phyloP scores from a whole-genome alignment of 2,113 vertebrate genomes.

The Turdus rufiventris region DNA sequence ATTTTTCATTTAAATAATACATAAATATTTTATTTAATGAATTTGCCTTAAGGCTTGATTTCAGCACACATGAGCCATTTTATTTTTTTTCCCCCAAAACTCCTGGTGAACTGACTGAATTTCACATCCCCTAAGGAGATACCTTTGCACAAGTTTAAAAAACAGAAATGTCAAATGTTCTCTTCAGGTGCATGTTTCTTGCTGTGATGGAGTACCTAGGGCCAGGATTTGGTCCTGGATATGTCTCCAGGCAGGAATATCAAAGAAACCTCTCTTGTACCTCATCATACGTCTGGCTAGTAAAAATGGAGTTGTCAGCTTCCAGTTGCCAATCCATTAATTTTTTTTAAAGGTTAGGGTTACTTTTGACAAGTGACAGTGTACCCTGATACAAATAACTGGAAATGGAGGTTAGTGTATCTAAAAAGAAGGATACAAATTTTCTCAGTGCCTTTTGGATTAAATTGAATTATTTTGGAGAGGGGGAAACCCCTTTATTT shows the following conservation, averaged over 20 bases:
- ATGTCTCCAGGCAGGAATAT: slow-evolving; percentile 21
- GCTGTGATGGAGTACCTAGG: not conserved
- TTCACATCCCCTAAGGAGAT: not conserved
- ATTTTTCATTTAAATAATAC: slow-evolving; percentile 50
- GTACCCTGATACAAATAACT: not conserved
- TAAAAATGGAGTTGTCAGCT: slow-evolving; percentile 52
- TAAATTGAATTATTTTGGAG: not conserved
- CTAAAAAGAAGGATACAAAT: not conserved
- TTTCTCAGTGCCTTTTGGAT: not conserved
- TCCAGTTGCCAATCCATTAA: slow-evolving; percentile 42
- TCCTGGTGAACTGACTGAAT: not conserved
- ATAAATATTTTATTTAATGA: slow-evolving; percentile 40
- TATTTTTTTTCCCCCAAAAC: not conserved
- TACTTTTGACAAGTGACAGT: slow-evolving; percentile 33
- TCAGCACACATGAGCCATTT: not conserved
- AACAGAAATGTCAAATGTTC: slow-evolving; percentile 6
- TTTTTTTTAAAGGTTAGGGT: slow-evolving; percentile 31
- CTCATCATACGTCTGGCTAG: not conserved
- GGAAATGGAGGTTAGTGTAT: not conserved
- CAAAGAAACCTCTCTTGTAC: not conserved
- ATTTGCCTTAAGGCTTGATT: not conserved
- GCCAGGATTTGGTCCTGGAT: slow-evolving; percentile 12
- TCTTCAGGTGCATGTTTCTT: not conserved
- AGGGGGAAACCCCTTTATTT: not conserved
- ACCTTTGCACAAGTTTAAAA: not conserved